These are phyloP conservation scores for Pangasius mekongensis DNA, from an alignment of 2,797 vertebrate species.

Conservation along the genomic window DNA sequence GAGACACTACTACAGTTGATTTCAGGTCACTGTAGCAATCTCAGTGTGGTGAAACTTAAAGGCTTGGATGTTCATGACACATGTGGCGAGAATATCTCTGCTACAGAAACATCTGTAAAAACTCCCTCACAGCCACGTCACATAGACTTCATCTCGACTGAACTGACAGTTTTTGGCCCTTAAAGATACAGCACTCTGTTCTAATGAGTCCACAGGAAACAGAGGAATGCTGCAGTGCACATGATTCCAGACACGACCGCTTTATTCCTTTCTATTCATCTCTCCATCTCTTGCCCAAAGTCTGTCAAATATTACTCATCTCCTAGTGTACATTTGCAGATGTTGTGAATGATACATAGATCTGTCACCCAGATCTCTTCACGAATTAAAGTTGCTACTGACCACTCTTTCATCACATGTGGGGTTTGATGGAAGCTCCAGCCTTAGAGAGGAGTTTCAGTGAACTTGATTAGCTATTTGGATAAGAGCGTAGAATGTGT, in stretches of 20 bases:
- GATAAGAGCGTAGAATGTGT: slow-evolving; percentile 60
- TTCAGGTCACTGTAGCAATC: slow-evolving; percentile 13
- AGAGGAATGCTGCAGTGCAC: slow-evolving; percentile 10
- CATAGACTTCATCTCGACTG: slow-evolving; percentile 41
- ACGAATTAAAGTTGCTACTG: slow-evolving; percentile 68
- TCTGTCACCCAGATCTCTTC: slow-evolving; percentile 61
- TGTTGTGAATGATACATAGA: slow-evolving; percentile 67
- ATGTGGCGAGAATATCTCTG: slow-evolving; percentile 21
- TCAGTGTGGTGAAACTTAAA: slow-evolving; percentile 15
- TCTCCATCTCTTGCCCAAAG: slow-evolving; percentile 28
- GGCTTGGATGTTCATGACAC: slow-evolving; percentile 28
- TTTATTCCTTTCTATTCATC: slow-evolving; percentile 20
- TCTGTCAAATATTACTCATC: slow-evolving; percentile 37
- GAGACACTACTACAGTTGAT: slow-evolving; percentile 4
- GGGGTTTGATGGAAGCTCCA: slow-evolving; percentile 60
- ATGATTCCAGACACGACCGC: background rate
- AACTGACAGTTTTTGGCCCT: slow-evolving; percentile 57
- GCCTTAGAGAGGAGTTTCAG: slow-evolving; percentile 21
- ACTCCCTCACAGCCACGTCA: slow-evolving; percentile 33
- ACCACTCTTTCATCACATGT: slow-evolving; percentile 63
- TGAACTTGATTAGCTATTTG: slow-evolving; percentile 68
- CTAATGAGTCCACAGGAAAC: slow-evolving; percentile 63
- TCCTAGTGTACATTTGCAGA: slow-evolving; percentile 39
- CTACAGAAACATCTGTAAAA: slow-evolving; percentile 39
- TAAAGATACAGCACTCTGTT: slow-evolving; percentile 54